Evolutionary conservation across 1,140 invertebrate species (phyloP).

Genomic region (Tetragonula clypearis): DNA sequence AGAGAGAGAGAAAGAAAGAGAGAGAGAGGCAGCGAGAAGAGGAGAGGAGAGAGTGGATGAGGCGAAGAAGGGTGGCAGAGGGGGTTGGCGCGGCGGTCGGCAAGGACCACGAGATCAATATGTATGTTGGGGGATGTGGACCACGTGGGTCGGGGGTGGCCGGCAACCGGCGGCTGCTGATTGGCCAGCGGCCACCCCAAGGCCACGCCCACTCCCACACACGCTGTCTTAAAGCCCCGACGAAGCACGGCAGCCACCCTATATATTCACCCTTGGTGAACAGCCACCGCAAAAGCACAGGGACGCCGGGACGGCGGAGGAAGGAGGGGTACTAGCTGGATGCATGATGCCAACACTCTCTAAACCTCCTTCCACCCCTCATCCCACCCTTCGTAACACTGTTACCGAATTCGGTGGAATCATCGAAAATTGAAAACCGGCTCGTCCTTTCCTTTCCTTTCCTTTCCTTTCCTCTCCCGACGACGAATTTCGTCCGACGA

Average conservation of each 20-base stretch:
- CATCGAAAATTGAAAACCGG: slow-evolving; percentile 81
- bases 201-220: slow-evolving; percentile 81
- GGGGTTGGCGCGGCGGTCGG: slow-evolving; percentile 68
- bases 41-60: background rate
- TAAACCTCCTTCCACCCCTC: slow-evolving; percentile 31
- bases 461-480: background rate
- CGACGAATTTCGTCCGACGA: background rate
- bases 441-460: background rate
- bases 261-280: slow-evolving; percentile 47
- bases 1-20: slow-evolving; percentile 5
- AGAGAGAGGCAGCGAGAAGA: background rate
- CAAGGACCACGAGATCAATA: slow-evolving; percentile 82
- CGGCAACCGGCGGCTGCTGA: slow-evolving; percentile 76
- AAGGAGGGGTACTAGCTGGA: slow-evolving; percentile 4
- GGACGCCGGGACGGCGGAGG: background rate
- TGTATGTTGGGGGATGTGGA: slow-evolving; percentile 81
- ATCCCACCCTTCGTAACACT: slow-evolving; percentile 59
- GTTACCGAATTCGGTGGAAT: slow-evolving; percentile 80
- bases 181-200: slow-evolving; percentile 79
- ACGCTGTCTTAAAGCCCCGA: slow-evolving; percentile 79
- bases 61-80: background rate
- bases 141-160: slow-evolving; percentile 80
- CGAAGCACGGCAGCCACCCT: slow-evolving; percentile 63
- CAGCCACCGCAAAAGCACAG: slow-evolving; percentile 53
- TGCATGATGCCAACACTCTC: slow-evolving; percentile 62